Conservation (phyloP, 2,888 invertebrate genomes). For the Atethmia centrago region DNA sequence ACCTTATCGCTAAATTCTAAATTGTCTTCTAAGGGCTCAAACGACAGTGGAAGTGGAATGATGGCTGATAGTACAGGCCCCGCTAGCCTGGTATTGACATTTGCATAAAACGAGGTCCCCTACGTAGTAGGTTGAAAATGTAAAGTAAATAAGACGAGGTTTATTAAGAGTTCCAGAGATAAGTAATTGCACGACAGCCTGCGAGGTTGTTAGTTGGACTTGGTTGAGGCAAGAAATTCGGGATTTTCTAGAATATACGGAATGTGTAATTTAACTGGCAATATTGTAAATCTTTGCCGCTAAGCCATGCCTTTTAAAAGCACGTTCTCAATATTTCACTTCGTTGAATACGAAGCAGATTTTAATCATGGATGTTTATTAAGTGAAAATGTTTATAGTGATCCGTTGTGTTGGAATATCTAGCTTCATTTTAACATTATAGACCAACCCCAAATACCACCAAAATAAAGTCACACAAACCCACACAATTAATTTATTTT, state of each 20-base stretch:
- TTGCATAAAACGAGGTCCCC: constrained; percentile 81
- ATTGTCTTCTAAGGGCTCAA: constrained; percentile 75
- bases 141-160: constrained; percentile 63
- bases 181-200: constrained; percentile 59
- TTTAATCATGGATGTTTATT: constrained; percentile 45
- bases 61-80: constrained; percentile 67
- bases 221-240: constrained; percentile 33
- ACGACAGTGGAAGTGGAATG: constrained; percentile 71
- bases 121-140: constrained; percentile 67
- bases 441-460: background rate
- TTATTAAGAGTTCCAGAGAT: constrained; percentile 60
- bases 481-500: background rate
- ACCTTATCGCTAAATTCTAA: constrained; percentile 76
- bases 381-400: constrained; percentile 4
- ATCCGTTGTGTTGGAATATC: constrained; percentile 13
- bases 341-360: constrained; percentile 31
- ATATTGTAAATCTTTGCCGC: constrained; percentile 37
- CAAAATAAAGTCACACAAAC: background rate
- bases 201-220: constrained; percentile 36
- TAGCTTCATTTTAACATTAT: background rate
- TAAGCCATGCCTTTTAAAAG: constrained; percentile 49
- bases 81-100: constrained; percentile 74
- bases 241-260: constrained; percentile 37
- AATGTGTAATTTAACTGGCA: constrained; percentile 43
- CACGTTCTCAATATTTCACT: constrained; percentile 35